Base-by-base conservation (phyloP, 2,797 vertebrate species). In the Eremophila alpestris region DNA sequence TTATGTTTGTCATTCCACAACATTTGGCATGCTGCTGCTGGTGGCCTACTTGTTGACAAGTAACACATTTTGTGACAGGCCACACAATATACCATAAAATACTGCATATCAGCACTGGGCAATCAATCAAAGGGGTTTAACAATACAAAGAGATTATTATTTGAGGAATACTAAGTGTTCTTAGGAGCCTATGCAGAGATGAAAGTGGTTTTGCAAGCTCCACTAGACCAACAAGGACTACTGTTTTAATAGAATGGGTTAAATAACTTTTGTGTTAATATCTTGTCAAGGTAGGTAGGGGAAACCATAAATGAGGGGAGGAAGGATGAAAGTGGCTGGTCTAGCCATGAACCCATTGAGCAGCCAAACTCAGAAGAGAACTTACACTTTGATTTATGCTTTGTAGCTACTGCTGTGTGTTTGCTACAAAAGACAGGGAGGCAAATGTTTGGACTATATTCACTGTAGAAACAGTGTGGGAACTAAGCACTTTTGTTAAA, bases 41-140 rank as follows among this genome's bases (percentile, higher is more conserved):
- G 92, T 90, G 90, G 95, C 94, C 94, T 87, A 93, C 88, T 96
- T 95, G 95, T 83, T 96, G 95, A 96, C 95, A 95, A 96, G 90
- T 94, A 95, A 94, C 93, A 96, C 92, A 95, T 95, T 95, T 93
- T 97, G 81, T 92, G 93, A 95, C 90, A 94, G 83, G 83, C 93
- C 92, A 90, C 92, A 92, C 92, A 96, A 95, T 95, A 95, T 96
- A 94, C 86, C 93, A 80, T 96, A 94, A 96, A 97, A 96, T 92
- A 89, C 89, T 41, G 70, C 67, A 85, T 87, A 95, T 95, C 90
- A 95, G 87, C 96, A 89, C 94, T 83, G 90, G 67, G 78, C 81
- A 92, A 93, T 95, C 93, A 94, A 93, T 96, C 88, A 95, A 82
- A 74, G 4, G 3, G 46, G 49, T 54, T 87, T 83, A 92, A 89